Percentiles rank a stretch among this genome's conserved stretches.
Evolutionary conservation across 2,888 invertebrate genomes (phyloP).

Genomic region (Melikaiella ostensackeni): DNA sequence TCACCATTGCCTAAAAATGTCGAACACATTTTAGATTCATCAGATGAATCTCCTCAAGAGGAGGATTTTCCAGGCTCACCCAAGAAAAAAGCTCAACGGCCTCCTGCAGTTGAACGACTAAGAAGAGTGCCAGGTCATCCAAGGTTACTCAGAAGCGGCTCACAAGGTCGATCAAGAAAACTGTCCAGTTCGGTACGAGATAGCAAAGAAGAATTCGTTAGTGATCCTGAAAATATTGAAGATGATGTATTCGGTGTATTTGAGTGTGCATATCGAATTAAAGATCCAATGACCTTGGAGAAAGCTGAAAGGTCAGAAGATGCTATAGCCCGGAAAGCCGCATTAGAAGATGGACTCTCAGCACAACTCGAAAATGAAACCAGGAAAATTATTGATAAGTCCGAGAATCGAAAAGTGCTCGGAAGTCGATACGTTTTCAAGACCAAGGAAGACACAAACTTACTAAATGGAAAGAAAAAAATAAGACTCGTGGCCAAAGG

Average conservation of each 20-base stretch:
- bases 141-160: background rate
- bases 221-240: no score
- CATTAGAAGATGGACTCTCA: no score
- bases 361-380: no score
- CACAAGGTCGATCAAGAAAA: constrained; percentile 24
- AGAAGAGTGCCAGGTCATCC: background rate
- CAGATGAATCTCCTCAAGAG: background rate
- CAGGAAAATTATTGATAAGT: no score
- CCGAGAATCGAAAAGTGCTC: constrained; percentile 6
- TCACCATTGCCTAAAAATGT: constrained; percentile 38
- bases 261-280: background rate
- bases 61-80: background rate
- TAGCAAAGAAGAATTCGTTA: no score
- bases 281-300: constrained; percentile 40
- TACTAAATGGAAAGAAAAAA: background rate
- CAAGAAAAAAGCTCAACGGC: background rate
- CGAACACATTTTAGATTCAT: background rate
- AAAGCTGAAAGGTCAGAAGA: constrained; percentile 30
- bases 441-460: constrained; percentile 6
- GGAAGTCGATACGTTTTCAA: constrained; percentile 17
- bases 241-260: background rate
- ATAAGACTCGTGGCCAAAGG: constrained; percentile 41
- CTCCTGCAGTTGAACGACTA: background rate
- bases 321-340: constrained; percentile 13
- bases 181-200: constrained; percentile 20